Base-by-base conservation (phyloP, 1,140 invertebrate genomes). In the Drosophila mojavensis region DNA sequence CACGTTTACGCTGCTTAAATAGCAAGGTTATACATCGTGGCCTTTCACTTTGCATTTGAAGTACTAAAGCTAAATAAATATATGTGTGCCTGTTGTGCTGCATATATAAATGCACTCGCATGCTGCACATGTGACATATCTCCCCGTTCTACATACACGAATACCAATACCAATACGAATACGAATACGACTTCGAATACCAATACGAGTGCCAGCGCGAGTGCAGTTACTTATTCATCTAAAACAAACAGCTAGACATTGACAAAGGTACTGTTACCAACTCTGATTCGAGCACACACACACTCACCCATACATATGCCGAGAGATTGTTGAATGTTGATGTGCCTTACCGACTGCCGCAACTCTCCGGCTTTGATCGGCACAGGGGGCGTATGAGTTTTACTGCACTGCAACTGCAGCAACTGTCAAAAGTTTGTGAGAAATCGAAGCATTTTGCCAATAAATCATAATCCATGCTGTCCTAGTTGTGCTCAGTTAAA, bases 41-140 rank as follows among this genome's bases (percentile, higher is more conserved):
- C 84, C 84, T 89, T 89, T 89, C 84, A 89, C 84, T 89, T 89
- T 89, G 81, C 81, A 83, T 88, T 86, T 86, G 76, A 86, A 79
- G 79, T 75, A 83, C 54, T 71, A 62, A 48, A 66, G 60, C 70
- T 78, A 84, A 77, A 80, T 78, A 84, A 84, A 85, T 78, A 75
- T 36, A 55, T 55, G 33, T 33, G 15, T 77, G 55, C 59, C 64
- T 41, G 53, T 47, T 41, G 53, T 43, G 48, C 47, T 55, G 66
- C 60, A 75, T 65, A 53, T 63, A 65, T 60, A 70, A 61, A 79
- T 75, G 75, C 64, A 70, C 47, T 63, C 60, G 56, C 60, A 75
- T 75, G 63, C 63, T 50, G 63, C 79, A 83, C 79, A 86, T 86
- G 83, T 86, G 83, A 88, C 83, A 88, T 88, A 89, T 86, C 83